Evolutionary conservation across 2,888 invertebrate genomes (phyloP), one percentile per base, ranked within the genome.

Genomic region (Philopedon plagiatum): DNA sequence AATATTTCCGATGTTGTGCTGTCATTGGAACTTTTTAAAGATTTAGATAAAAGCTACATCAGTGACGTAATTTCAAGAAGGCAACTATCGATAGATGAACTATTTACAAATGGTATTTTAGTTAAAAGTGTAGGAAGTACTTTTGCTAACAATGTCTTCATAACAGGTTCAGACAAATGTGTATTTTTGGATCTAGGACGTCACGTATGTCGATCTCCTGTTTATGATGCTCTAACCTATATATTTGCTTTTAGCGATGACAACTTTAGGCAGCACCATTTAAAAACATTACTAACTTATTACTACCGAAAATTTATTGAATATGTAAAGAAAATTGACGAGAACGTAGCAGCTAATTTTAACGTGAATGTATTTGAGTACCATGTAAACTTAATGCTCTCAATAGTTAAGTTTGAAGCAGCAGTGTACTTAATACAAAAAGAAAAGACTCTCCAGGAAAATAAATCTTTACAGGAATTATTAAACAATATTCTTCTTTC

Each of bases 351-450:
- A 26, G 15, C 68, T 11, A 0, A 46, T 56, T 49, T 49, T 70
- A 15, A 39, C 21, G 8, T 41, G 15, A 61, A 69, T 5, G 29
- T 61, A 13, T 75, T 68, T 29, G 58, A 72, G 32, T 13, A 18
- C 8, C 54, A 67, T n/a, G 32, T 69, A 3, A 61, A 69, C 32
- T 26, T 37, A 19, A 26, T 56, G 1, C 15, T 74, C 2, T 71
- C 71, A 2, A 39, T 32, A n/a, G 60, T 63, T 2, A 74, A 74
- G 58, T 44, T 74, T n/a, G 66, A 66, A 34, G 34, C 34, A 34
- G 34, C 34, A 8, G 34, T 34, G 9, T 8, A 34, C 9, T 34
- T 34, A 34, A 9, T 2, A 2, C 2, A 3, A 34, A 4, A 34
- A 9, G 9, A 34, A 34, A 21, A 66, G 34, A 11, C n/a, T 54